Evolutionary conservation across 2,113 vertebrate species (phyloP).

Genomic region (Hystrix brachyura): DNA sequence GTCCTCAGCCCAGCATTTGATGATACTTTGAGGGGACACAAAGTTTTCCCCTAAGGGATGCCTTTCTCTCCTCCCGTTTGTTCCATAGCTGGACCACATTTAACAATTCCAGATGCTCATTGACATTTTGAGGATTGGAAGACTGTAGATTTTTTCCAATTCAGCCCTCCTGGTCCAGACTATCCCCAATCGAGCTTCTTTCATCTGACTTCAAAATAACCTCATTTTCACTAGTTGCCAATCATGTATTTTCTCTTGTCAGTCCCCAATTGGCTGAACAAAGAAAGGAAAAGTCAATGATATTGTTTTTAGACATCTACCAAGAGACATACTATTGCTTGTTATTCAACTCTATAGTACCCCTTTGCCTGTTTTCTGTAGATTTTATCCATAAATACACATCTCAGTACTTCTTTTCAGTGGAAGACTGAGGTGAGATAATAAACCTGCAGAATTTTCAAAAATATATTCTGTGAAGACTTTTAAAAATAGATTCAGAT

Average conservation of each 20-base stretch:
- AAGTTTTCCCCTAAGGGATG: neutral
- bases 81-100: neutral
- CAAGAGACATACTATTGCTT: slow-evolving; percentile 53
- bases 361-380: neutral
- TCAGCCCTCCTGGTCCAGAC: neutral
- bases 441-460: slow-evolving; percentile 12
- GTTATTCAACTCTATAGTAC: slow-evolving; percentile 48
- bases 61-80: slow-evolving; percentile 15
- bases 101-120: slow-evolving; percentile 6
- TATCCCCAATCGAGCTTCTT: neutral
- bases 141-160: slow-evolving; percentile 3
- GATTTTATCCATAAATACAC: neutral
- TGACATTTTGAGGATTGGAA: slow-evolving; percentile 16
- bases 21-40: neutral
- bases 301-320: slow-evolving; percentile 23
- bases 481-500: slow-evolving; percentile 13
- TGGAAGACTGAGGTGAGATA: slow-evolving; percentile 10
- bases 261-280: neutral
- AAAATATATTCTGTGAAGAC: slow-evolving; percentile 53
- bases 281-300: neutral
- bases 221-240: slow-evolving; percentile 30
- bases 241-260: slow-evolving; percentile 29
- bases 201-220: slow-evolving; percentile 49
- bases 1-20: slow-evolving; percentile 29
- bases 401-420: slow-evolving; percentile 35